These are phyloP conservation scores for Gyps fulvus DNA, from an alignment of 2,113 vertebrate species.

Conservation along the genomic window DNA sequence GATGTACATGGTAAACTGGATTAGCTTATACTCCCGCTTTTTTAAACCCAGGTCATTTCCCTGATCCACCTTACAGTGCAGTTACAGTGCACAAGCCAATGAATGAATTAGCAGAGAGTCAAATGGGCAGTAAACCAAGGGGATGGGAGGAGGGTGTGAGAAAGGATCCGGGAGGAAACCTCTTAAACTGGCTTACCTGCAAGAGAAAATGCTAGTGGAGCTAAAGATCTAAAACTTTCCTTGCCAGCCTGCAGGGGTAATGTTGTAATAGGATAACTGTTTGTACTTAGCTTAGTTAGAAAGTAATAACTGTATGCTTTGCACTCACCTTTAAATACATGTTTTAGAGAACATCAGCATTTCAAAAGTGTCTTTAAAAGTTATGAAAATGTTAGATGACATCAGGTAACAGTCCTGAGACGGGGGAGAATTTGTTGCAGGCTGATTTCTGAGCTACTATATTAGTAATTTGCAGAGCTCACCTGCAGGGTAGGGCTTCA, in stretches of 20 bases:
- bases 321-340: not conserved
- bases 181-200: not conserved
- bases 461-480: not conserved
- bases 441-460: not conserved
- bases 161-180: not conserved
- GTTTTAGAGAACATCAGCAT: not conserved
- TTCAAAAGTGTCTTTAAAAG: not conserved
- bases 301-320: not conserved
- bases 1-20: not conserved
- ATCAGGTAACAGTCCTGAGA: not conserved
- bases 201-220: not conserved
- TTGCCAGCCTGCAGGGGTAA: not conserved
- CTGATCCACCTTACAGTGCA: not conserved
- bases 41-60: not conserved
- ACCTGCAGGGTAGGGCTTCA: not conserved
- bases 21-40: not conserved
- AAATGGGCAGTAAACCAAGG: not conserved
- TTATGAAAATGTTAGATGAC: not conserved
- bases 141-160: not conserved
- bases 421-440: not conserved
- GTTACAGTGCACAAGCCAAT: not conserved
- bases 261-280: not conserved
- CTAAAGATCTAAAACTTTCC: not conserved
- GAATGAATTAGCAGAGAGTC: not conserved
- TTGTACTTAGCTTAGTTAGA: not conserved